Conservation (phyloP, 2,797 vertebrate species). For the Hippocampus kuda region DNA sequence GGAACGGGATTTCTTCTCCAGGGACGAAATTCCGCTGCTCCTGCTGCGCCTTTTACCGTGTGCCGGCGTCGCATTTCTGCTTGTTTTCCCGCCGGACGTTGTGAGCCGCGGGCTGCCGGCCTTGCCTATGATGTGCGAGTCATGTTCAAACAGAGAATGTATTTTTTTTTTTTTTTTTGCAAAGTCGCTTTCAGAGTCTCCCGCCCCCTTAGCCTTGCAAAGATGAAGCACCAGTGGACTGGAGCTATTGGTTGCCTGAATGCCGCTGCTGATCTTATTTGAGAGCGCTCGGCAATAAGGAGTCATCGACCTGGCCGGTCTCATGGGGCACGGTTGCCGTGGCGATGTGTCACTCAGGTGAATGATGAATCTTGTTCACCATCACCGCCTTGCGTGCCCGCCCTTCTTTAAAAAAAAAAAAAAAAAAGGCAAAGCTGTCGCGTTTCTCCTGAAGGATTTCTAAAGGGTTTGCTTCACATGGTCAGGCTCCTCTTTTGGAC, state of each 20-base stretch:
- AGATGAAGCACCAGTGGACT: not conserved
- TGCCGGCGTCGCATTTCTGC: constrained; percentile 51
- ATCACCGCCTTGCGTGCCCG: constrained; percentile 29
- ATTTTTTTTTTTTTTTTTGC: constrained; percentile 27
- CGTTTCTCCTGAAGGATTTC: constrained; percentile 25
- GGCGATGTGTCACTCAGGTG: constrained; percentile 37
- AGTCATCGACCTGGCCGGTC: constrained; percentile 53
- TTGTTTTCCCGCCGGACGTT: constrained; percentile 24
- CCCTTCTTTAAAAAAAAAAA: constrained; percentile 25
- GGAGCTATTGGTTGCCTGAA: constrained; percentile 35
- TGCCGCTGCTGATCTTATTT: constrained; percentile 45
- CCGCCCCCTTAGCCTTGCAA: constrained; percentile 12
- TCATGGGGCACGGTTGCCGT: constrained; percentile 45
- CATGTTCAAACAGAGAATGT: constrained; percentile 37
- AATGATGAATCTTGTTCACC: constrained; percentile 43
- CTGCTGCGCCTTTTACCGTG: constrained; percentile 40
- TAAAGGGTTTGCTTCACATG: constrained; percentile 19
- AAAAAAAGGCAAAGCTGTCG: constrained; percentile 3
- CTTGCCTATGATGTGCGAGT: constrained; percentile 36
- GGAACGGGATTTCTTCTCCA: constrained; percentile 45
- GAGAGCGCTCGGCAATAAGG: constrained; percentile 44
- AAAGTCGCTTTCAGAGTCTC: constrained; percentile 23
- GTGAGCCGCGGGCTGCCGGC: constrained; percentile 43
- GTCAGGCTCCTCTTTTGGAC: constrained; percentile 1
- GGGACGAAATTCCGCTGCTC: constrained; percentile 43